phyloP scores from a whole-genome alignment of 2,888 invertebrate genomes.

The Acanthosepion esculentum region DNA sequence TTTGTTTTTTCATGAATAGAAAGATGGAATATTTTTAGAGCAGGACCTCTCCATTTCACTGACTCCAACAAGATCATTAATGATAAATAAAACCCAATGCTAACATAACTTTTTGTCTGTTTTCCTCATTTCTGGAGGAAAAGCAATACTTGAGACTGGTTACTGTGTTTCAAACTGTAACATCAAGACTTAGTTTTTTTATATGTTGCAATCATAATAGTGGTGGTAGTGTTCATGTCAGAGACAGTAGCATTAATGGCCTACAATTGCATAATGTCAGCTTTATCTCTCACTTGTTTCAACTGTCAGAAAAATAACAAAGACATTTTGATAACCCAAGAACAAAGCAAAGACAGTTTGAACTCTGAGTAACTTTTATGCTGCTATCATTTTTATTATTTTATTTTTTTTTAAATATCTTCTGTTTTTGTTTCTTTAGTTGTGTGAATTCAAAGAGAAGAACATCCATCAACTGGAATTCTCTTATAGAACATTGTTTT shows the following conservation, averaged over 20 bases:
- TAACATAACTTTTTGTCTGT: background rate
- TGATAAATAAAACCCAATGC: conserved; percentile 18
- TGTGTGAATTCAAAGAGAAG: background rate
- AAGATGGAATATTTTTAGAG: background rate
- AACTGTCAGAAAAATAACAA: conserved; percentile 17
- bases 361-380: background rate
- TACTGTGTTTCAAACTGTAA: background rate
- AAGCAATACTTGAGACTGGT: no score
- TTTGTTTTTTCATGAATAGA: background rate
- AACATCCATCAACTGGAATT: background rate
- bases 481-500: background rate
- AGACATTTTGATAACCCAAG: conserved; percentile 11
- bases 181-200: background rate
- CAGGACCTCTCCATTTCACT: background rate
- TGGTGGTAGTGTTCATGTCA: background rate
- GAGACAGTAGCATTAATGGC: background rate
- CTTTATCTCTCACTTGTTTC: background rate
- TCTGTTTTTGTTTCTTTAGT: background rate
- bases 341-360: background rate
- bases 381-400: background rate
- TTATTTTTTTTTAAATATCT: background rate
- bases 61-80: conserved; percentile 11
- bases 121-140: background rate
- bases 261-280: background rate
- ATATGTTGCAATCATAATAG: background rate